Conservation (phyloP, 2,888 invertebrate genomes). For the Drosophila falleni region DNA sequence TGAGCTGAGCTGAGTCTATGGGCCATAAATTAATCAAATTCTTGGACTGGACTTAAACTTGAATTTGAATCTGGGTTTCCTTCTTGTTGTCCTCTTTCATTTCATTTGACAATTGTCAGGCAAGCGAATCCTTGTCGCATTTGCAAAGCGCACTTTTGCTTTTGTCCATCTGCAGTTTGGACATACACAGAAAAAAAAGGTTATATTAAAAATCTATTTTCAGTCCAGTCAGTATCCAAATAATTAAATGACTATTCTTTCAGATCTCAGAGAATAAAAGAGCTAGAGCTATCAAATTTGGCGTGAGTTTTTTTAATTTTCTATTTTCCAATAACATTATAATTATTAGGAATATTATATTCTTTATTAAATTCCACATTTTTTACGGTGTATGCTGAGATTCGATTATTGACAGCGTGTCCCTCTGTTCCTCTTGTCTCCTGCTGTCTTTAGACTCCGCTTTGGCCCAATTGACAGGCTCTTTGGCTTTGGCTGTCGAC, state of each 20-base stretch:
- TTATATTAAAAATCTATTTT: too few relatives aligned
- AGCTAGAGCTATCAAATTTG: too few relatives aligned
- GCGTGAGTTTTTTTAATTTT: too few relatives aligned
- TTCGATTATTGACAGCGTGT: constrained; percentile 70
- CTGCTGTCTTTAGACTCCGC: constrained; percentile 21
- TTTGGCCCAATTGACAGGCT: constrained; percentile 39
- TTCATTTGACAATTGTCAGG: constrained; percentile 71
- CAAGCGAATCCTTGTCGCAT: constrained; percentile 40
- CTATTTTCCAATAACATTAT: too few relatives aligned
- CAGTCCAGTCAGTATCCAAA: too few relatives aligned
- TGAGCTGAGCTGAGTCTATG: constrained; percentile 15
- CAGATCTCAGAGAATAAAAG: too few relatives aligned
- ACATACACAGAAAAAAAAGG: constrained; percentile 2
- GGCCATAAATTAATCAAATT: constrained; percentile 75
- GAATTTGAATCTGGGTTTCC: constrained; percentile 4
- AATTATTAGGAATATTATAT: too few relatives aligned
- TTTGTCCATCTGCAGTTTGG: constrained; percentile 55
- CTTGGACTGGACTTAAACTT: constrained; percentile 22
- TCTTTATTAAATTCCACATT: too few relatives aligned
- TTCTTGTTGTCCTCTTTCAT: constrained; percentile 36
- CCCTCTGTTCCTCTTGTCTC: constrained; percentile 31
- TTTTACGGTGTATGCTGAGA: constrained; percentile 50
- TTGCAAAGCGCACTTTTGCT: constrained; percentile 72
- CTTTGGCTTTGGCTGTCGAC: constrained; percentile 30
- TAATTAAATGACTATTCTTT: too few relatives aligned